These are phyloP conservation scores for Labia minor DNA, from an alignment of 2,888 invertebrate species.

Conservation along the genomic window DNA sequence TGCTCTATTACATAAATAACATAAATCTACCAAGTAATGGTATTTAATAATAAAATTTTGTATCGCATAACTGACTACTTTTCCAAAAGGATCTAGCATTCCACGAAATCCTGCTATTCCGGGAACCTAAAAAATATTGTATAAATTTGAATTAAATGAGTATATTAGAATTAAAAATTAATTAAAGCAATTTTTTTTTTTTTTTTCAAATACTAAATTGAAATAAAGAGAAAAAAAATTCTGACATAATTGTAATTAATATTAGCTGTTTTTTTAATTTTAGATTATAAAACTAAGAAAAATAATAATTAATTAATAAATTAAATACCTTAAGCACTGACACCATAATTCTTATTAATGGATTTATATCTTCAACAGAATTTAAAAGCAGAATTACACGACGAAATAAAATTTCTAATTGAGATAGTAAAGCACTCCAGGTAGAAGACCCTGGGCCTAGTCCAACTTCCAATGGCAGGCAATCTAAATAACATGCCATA, in stretches of 20 bases:
- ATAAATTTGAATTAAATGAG: not conserved
- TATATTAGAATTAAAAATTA: too few species aligned
- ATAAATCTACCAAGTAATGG: conserved; percentile 71
- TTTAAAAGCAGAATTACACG: conserved; percentile 58
- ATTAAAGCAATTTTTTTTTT: too few species aligned
- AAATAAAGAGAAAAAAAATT: conserved; percentile 14
- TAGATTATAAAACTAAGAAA: too few species aligned
- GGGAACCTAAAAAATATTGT: not conserved
- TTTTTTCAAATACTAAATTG: too few species aligned
- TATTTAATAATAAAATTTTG: conserved; percentile 77
- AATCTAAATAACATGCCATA: conserved; percentile 86
- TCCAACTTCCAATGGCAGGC: conserved; percentile 65
- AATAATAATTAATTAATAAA: too few species aligned
- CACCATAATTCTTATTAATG: conserved; percentile 63
- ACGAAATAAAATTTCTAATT: conserved; percentile 78
- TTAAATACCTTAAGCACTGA: conserved; percentile 58
- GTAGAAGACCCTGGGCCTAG: conserved; percentile 50
- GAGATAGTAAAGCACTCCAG: conserved; percentile 72
- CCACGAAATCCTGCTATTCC: conserved; percentile 43
- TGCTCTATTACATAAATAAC: conserved; percentile 78
- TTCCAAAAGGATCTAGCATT: conserved; percentile 89
- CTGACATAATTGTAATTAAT: too few species aligned
- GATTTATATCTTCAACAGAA: conserved; percentile 57
- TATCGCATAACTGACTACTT: conserved; percentile 84
- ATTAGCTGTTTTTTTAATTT: too few species aligned